Evolutionary conservation across 1,140 invertebrate genomes (phyloP).

Genomic region (Mylabris phalerata): DNA sequence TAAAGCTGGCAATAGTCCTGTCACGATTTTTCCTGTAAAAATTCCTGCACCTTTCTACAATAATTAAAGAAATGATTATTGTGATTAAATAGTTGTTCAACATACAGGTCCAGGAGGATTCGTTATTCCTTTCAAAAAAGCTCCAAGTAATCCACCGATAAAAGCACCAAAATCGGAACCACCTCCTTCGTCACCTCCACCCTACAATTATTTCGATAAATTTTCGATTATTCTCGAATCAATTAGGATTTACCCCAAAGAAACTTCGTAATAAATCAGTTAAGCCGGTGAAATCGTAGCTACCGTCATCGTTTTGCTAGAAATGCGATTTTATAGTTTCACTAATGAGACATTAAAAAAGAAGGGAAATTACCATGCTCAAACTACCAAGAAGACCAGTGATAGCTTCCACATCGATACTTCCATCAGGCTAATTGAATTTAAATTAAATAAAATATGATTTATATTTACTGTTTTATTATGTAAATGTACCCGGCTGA

Average conservation of each 20-base stretch:
- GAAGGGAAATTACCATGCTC: slow-evolving; percentile 36
- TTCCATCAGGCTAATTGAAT: slow-evolving; percentile 31
- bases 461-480: neutral
- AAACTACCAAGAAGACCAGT: slow-evolving; percentile 40
- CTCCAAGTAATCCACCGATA: slow-evolving; percentile 44
- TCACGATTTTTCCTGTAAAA: slow-evolving; percentile 34
- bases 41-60: slow-evolving; percentile 40
- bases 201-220: slow-evolving; percentile 29
- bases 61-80: slow-evolving; percentile 4
- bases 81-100: slow-evolving; percentile 5
- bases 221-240: neutral
- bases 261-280: slow-evolving; percentile 43
- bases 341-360: neutral
- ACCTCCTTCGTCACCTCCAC: slow-evolving; percentile 42
- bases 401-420: slow-evolving; percentile 38
- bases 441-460: slow-evolving; percentile 8
- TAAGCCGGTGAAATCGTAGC: slow-evolving; percentile 39
- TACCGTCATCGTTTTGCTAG: slow-evolving; percentile 38
- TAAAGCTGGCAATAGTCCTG: slow-evolving; percentile 35
- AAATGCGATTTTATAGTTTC: slow-evolving; percentile 7
- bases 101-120: slow-evolving; percentile 47
- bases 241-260: slow-evolving; percentile 43
- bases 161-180: slow-evolving; percentile 47
- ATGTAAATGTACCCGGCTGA: slow-evolving; percentile 38
- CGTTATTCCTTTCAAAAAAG: slow-evolving; percentile 45